These are phyloP conservation scores for Drosophila greeni DNA, from an alignment of 2,888 invertebrate genomes.

Conservation along the genomic window DNA sequence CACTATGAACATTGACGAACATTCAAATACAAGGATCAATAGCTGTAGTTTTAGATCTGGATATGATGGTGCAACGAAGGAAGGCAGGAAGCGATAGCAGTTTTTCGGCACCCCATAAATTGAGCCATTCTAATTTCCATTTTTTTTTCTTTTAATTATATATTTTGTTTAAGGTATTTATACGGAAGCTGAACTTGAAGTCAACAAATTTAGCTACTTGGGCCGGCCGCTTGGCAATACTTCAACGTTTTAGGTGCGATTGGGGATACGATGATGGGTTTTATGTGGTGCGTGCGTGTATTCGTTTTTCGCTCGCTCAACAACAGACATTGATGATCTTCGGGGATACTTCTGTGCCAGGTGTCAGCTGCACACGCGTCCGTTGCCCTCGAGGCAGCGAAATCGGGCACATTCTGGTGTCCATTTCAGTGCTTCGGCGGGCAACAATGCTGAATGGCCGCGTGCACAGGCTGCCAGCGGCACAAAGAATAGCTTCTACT, in stretches of 20 bases:
- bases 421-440: constrained; percentile 68
- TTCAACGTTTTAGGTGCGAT: constrained; percentile 34
- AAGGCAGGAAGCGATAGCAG: constrained; percentile 6
- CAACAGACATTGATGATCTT: constrained; percentile 57
- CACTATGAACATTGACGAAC: constrained; percentile 52
- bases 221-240: constrained; percentile 67
- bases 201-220: constrained; percentile 69
- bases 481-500: constrained; percentile 35
- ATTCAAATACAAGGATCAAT: constrained; percentile 61
- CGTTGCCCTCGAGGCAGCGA: constrained; percentile 61
- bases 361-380: constrained; percentile 49
- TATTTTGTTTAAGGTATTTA: constrained; percentile 44
- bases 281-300: constrained; percentile 47
- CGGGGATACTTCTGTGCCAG: constrained; percentile 45
- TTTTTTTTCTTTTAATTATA: constrained; percentile 51
- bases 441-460: constrained; percentile 72
- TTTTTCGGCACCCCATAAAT: constrained; percentile 49
- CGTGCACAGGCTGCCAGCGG: constrained; percentile 45
- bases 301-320: constrained; percentile 38
- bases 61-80: constrained; percentile 53
- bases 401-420: constrained; percentile 43
- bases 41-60: constrained; percentile 47
- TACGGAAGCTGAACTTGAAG: constrained; percentile 55
- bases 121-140: constrained; percentile 66
- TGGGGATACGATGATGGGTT: not conserved